These are phyloP conservation scores for Megaptera novaeangliae DNA, from an alignment of 2,113 vertebrate species.

Conservation along the genomic window DNA sequence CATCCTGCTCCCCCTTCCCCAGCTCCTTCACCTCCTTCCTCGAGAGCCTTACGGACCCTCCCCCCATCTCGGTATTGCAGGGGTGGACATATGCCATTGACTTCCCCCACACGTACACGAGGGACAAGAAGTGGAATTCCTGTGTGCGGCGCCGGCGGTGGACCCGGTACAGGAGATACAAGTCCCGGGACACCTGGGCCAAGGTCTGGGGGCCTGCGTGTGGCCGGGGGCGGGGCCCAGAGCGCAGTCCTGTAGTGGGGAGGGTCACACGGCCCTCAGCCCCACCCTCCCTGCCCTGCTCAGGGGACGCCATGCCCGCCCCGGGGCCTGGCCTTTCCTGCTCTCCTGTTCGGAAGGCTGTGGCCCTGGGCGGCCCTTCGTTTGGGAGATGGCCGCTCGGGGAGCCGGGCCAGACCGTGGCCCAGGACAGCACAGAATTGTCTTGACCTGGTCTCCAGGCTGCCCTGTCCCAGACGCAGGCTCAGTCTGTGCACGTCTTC, in stretches of 20 bases:
- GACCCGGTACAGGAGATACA: constrained; percentile 96
- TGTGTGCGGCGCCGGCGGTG: constrained; percentile 94
- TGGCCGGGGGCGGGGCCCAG: background rate
- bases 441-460: background rate
- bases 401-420: fast-evolving
- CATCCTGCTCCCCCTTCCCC: background rate
- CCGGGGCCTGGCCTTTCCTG: background rate
- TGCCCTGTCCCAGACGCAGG: background rate
- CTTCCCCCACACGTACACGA: constrained; percentile 95
- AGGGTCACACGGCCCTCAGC: background rate
- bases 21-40: background rate
- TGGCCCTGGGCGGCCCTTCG: fast-evolving
- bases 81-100: constrained; percentile 97
- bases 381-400: background rate
- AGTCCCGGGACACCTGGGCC: constrained; percentile 91
- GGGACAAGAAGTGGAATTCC: constrained; percentile 98
- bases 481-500: background rate
- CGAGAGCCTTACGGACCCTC: background rate
- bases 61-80: constrained; percentile 76
- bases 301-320: background rate
- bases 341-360: background rate
- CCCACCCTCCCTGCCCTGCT: background rate
- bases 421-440: background rate
- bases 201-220: constrained; percentile 80
- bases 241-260: fast-evolving